A percentile compares a stretch with the other conserved stretches of the same genome.
Conservation (phyloP, 1,140 invertebrate species). For the Myzus persicae region DNA sequence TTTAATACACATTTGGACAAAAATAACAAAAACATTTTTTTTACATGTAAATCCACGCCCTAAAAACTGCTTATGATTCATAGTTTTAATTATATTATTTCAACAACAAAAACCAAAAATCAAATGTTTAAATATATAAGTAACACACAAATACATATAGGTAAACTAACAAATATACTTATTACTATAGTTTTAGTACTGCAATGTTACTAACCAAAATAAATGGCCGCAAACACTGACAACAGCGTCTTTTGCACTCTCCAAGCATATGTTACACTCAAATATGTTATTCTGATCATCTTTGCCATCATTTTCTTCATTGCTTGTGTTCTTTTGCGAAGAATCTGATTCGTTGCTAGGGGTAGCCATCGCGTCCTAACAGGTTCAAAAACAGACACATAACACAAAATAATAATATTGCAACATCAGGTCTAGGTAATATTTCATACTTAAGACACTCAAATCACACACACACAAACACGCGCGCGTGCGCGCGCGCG, state of each 20-base stretch:
- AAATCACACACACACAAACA: neutral
- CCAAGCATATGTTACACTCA: constrained; percentile 95
- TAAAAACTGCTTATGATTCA: neutral
- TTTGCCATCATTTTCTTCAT: constrained; percentile 66
- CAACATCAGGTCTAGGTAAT: neutral
- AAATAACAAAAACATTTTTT: neutral
- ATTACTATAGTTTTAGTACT: neutral
- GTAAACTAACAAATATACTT: neutral
- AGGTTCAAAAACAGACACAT: neutral
- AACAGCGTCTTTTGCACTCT: constrained; percentile 97
- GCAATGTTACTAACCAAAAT: constrained; percentile 80
- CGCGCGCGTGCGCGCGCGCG: no score
- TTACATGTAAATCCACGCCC: neutral
- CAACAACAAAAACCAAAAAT: neutral
- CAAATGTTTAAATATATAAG: neutral
- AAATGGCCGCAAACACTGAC: constrained; percentile 98
- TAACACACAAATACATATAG: neutral
- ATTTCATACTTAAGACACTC: neutral
- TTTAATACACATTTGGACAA: neutral
- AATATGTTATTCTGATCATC: constrained; percentile 83
- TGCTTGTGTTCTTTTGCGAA: constrained; percentile 13
- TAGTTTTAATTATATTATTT: neutral
- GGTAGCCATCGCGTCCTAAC: neutral
- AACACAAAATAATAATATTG: neutral
- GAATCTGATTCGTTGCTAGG: neutral